Evolutionary conservation across 2,888 invertebrate genomes (phyloP), one percentile per base, ranked within the genome.

Genomic region (Conus canariensis): DNA sequence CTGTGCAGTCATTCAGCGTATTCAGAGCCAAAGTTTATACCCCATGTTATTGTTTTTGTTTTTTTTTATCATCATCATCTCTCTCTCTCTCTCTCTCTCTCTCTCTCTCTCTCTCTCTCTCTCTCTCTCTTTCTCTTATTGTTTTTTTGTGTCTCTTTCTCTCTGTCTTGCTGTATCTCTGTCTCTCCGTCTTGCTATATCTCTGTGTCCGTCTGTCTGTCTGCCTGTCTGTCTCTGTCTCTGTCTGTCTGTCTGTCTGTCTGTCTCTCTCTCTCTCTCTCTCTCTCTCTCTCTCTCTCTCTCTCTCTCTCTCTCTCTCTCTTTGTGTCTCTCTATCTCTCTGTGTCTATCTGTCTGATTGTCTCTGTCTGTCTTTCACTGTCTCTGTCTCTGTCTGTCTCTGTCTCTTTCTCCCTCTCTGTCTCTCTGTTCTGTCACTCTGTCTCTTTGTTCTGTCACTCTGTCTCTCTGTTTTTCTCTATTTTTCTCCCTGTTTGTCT

Each of bases 11-110:
- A 45, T 2, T 45, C 45, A 45, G 45, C 45, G 3, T 45, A 45
- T 45, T 45, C 45, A 45, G 45, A 45, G 45, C 45, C 45, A 45
- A 45, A 45, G 45, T 45, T 2, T 45, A 45, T 45, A 45, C 45
- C 45, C 45, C 45, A 45, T 45, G 45, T 45, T 45, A 45, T 45
- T 45, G 45, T 45, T 45, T 45, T 0, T 45, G 1, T 45, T 45
- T 45, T 45, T 1, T 45, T 3, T 45, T 2, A 30, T 30, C 30
- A 45, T 45, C 45, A 45, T 45, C 45, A 45, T 45, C 3, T 19
- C 80, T 56, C 45, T 45, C 80, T 45, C 80, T 80, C 80, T 80
- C 80, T 80, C 80, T 80, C 80, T 30, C 80, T 80, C 30, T 80
- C 30, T 30, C 80, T 70, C 16, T 70, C 70, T 70, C n/a, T 70